Percentiles rank a stretch among this genome's conserved stretches.
Evolutionary conservation across 2,113 vertebrate genomes (phyloP).

Genomic region (Etheostoma spectabile): DNA sequence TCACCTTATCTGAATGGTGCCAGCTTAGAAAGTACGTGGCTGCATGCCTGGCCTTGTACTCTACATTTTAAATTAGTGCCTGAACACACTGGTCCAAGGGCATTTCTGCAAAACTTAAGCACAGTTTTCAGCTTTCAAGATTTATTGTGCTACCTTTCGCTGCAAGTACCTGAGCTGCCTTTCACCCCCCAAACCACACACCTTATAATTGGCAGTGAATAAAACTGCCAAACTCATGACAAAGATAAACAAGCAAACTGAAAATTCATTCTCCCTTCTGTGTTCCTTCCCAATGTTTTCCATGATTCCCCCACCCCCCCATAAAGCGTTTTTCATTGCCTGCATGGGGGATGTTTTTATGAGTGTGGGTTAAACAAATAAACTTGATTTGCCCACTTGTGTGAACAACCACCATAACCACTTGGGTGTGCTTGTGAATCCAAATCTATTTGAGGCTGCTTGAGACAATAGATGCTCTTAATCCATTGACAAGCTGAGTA

Average conservation of each 20-base stretch:
- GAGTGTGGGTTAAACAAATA: background rate
- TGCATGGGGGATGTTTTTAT: background rate
- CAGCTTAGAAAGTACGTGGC: background rate
- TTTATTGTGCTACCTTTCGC: slow-evolving; percentile 16
- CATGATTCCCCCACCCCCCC: background rate
- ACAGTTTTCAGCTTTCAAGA: slow-evolving; percentile 2
- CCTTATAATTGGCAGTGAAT: slow-evolving; percentile 24
- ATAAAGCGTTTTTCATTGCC: no score
- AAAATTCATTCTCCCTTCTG: background rate
- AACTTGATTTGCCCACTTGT: background rate
- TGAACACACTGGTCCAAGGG: background rate
- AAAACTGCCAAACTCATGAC: background rate
- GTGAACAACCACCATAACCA: background rate
- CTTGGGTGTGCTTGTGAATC: background rate
- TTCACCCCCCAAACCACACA: background rate
- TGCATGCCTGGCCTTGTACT: slow-evolving; percentile 27
- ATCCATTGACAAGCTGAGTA: background rate
- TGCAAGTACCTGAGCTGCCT: background rate
- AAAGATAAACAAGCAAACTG: background rate
- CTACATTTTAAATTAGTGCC: slow-evolving; percentile 39
- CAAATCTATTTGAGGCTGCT: background rate
- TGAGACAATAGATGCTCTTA: background rate
- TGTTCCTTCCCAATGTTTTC: background rate
- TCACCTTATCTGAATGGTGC: slow-evolving; percentile 34
- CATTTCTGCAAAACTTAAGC: slow-evolving; percentile 1